Percentiles rank a stretch among this genome's conserved stretches.
Conservation (phyloP, 2,888 invertebrate genomes). For the Ichneumon xanthorius region DNA sequence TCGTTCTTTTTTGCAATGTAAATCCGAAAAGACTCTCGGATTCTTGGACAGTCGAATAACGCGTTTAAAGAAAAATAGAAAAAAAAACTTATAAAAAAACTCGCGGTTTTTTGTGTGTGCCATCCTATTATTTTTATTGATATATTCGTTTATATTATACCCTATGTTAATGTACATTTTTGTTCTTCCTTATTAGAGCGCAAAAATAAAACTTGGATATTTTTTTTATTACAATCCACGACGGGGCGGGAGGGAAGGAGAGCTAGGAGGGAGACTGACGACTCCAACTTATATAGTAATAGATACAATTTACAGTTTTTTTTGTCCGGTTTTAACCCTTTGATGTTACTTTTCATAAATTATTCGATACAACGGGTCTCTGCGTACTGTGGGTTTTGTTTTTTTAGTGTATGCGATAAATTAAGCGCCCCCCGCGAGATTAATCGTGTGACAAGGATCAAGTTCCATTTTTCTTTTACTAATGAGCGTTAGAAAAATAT, state of each 20-base stretch:
- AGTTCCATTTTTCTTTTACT: constrained; percentile 39
- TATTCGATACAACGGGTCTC: constrained; percentile 71
- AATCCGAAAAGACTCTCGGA: not conserved
- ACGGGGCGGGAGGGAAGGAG: constrained; percentile 65
- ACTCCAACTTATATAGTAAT: constrained; percentile 79
- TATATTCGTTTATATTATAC: constrained; percentile 82
- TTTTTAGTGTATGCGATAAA: constrained; percentile 71
- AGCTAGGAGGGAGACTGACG: constrained; percentile 62
- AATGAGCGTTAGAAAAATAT: constrained; percentile 74
- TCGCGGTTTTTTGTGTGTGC: constrained; percentile 76
- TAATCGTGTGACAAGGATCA: constrained; percentile 55
- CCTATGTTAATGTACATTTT: constrained; percentile 84
- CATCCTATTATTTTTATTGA: constrained; percentile 81
- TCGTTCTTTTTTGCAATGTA: not conserved
- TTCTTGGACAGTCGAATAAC: not conserved
- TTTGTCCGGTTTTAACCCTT: constrained; percentile 65
- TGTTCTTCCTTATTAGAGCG: constrained; percentile 80
- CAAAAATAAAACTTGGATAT: constrained; percentile 82
- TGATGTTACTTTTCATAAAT: constrained; percentile 73
- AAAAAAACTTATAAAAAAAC: constrained; percentile 71
- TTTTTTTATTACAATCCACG: constrained; percentile 78
- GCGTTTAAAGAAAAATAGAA: constrained; percentile 41
- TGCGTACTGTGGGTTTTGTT: constrained; percentile 40
- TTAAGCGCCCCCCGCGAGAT: constrained; percentile 66
- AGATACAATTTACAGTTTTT: constrained; percentile 83